These are phyloP conservation scores for Cebus imitator DNA, from an alignment of 2,113 vertebrate genomes.

Conservation along the genomic window DNA sequence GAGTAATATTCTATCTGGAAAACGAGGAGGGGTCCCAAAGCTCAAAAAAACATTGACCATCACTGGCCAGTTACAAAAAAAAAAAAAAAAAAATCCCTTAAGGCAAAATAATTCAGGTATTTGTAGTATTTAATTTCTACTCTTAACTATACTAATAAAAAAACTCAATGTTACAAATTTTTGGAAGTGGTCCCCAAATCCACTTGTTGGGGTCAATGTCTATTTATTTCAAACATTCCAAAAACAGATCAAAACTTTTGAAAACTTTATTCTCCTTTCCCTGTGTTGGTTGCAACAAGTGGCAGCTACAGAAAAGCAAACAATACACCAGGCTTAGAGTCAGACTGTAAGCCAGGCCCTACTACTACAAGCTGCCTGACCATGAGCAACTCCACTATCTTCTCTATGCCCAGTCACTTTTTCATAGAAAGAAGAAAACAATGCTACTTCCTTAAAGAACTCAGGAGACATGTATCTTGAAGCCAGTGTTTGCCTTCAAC, in stretches of 20 bases:
- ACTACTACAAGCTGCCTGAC: neutral
- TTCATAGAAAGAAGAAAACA: neutral
- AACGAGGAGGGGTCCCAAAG: neutral
- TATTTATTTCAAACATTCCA: conserved; percentile 30
- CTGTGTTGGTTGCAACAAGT: neutral
- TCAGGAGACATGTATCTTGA: neutral
- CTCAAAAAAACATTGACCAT: neutral
- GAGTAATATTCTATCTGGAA: neutral
- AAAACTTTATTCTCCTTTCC: neutral
- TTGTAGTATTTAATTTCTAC: neutral
- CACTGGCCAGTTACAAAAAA: neutral
- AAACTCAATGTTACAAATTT: neutral
- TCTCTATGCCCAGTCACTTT: neutral
- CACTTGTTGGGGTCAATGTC: neutral
- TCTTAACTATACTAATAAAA: neutral
- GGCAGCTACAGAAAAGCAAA: neutral
- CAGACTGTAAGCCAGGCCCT: neutral
- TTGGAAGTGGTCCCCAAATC: neutral
- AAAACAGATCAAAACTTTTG: conserved; percentile 31
- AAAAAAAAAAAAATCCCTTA: neutral
- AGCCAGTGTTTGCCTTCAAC: neutral
- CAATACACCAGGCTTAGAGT: neutral
- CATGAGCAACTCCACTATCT: neutral
- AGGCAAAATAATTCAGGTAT: conserved; percentile 6
- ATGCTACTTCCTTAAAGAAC: neutral